These are phyloP conservation scores for Neomorphus geoffroyi DNA, from an alignment of 2,797 vertebrate species.

Conservation along the genomic window DNA sequence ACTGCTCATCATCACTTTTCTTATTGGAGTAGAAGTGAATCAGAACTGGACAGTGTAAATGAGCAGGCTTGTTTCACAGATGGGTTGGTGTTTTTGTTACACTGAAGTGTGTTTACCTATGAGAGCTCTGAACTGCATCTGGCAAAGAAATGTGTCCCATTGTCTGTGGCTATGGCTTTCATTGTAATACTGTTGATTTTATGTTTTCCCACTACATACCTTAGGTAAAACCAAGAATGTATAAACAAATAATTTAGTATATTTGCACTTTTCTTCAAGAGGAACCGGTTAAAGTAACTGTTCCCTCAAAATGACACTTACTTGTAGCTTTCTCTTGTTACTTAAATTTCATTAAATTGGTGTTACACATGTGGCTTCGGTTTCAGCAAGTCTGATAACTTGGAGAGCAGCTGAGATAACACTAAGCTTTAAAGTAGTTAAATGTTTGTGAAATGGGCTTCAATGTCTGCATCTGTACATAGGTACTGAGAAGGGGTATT, in stretches of 20 bases:
- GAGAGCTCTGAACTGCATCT: neutral
- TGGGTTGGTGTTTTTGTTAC: neutral
- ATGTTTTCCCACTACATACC: neutral
- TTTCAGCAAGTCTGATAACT: neutral
- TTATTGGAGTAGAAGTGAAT: neutral
- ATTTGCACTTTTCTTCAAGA: constrained; percentile 14
- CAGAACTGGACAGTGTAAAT: neutral
- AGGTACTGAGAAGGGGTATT: neutral
- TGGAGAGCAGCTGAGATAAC: neutral
- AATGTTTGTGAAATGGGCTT: neutral
- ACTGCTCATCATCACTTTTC: neutral
- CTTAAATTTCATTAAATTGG: neutral
- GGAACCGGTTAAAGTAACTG: neutral
- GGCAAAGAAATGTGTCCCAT: neutral
- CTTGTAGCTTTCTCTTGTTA: neutral
- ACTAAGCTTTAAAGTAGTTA: constrained; percentile 14
- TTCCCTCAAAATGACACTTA: neutral
- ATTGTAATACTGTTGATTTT: neutral
- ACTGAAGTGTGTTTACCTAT: neutral
- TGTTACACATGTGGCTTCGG: neutral
- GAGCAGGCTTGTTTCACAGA: neutral
- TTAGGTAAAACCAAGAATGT: constrained; percentile 3
- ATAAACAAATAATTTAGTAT: neutral
- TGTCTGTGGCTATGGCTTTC: neutral
- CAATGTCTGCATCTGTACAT: neutral